Evolutionary conservation across 2,797 vertebrate genomes (phyloP).

Genomic region (Pelochelys cantorii): DNA sequence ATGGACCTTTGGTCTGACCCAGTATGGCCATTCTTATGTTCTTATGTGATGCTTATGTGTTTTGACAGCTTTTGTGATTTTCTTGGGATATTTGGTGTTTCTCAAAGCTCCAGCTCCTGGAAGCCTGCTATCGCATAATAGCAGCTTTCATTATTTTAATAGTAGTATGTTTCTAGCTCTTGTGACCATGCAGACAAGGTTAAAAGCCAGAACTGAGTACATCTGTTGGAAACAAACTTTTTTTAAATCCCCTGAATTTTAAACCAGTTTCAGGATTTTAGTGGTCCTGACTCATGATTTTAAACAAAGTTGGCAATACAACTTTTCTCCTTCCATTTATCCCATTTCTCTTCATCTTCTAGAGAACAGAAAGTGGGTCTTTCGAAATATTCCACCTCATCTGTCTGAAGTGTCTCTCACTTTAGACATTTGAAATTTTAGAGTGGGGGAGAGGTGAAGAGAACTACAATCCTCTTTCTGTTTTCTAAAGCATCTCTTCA

Average conservation of each 20-base stretch:
- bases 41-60: slow-evolving; percentile 38
- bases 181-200: neutral
- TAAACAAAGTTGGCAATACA: neutral
- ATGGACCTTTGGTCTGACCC: too few relatives aligned
- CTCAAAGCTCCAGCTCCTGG: slow-evolving; percentile 1
- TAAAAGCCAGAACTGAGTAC: neutral
- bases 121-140: slow-evolving; percentile 28
- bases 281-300: neutral
- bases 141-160: slow-evolving; percentile 26
- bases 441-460: neutral
- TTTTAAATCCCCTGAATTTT: slow-evolving; percentile 5
- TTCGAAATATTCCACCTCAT: slow-evolving; percentile 24
- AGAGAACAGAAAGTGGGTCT: slow-evolving; percentile 22
- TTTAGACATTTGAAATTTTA: accelerated
- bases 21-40: too few relatives aligned
- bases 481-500: neutral
- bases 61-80: slow-evolving; percentile 51
- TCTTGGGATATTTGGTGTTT: slow-evolving; percentile 55
- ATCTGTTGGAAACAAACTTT: neutral
- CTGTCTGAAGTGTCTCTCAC: neutral
- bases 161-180: neutral
- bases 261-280: neutral
- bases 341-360: neutral
- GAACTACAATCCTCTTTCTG: neutral
- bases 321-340: neutral